A percentile compares a stretch with the other conserved stretches of the same genome.
These are phyloP conservation scores for Hydrozoanthus gracilis DNA, from an alignment of 92 coral and sea anemone genomes.

Conservation along the genomic window DNA sequence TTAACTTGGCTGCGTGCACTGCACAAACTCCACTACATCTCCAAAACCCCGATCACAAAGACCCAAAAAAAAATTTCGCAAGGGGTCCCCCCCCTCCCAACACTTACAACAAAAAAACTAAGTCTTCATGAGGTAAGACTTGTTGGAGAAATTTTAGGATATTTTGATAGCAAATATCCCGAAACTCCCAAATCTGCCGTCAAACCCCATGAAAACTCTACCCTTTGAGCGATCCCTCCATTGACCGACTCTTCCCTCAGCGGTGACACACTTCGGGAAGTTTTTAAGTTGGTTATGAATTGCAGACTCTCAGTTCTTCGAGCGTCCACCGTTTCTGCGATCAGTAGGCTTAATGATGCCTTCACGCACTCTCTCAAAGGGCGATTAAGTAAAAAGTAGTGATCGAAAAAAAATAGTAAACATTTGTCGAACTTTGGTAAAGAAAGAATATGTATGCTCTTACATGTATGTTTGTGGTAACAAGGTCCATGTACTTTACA, in stretches of 20 bases:
- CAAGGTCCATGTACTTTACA: no score
- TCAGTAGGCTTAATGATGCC: constrained; percentile 33
- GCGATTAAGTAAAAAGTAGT: background rate
- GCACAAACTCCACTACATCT: no score
- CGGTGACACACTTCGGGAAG: background rate
- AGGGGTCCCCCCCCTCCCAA: constrained; percentile 30
- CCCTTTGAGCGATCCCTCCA: constrained; percentile 42
- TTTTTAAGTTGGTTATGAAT: constrained; percentile 9
- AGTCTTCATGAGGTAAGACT: constrained; percentile 11
- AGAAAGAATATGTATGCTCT: no score
- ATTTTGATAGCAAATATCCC: background rate
- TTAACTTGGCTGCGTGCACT: no score
- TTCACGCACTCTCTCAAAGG: constrained; percentile 37
- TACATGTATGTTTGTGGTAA: no score
- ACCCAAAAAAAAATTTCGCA: constrained; percentile 9
- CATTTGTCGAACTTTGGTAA: no score
- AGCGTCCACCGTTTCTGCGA: constrained; percentile 29
- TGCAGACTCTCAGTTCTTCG: constrained; percentile 36
- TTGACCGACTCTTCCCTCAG: constrained; percentile 11
- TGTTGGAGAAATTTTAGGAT: constrained; percentile 9
- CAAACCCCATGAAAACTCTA: constrained; percentile 39
- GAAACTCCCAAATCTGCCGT: constrained; percentile 32
- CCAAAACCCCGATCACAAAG: no score
- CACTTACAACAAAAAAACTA: background rate
- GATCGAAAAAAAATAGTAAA: background rate